Conservation (phyloP, 1,140 invertebrate species). For the Neodiprion lecontei region DNA sequence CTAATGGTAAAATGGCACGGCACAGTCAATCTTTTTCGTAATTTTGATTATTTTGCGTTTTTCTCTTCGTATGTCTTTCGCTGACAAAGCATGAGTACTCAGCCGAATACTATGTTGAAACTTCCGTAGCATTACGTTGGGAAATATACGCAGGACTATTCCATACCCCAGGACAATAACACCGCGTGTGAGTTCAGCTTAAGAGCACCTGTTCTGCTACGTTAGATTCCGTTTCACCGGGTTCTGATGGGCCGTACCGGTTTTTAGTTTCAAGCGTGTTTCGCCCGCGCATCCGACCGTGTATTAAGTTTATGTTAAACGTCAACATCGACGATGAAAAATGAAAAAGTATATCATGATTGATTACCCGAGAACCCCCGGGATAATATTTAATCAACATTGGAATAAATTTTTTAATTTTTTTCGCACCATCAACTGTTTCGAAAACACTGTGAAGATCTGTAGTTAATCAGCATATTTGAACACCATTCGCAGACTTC, state of each 20-base stretch:
- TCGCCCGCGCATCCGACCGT: background rate
- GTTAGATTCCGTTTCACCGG: slow-evolving; percentile 3
- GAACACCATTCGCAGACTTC: no score
- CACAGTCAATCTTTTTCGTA: no score
- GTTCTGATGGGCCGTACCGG: slow-evolving; percentile 4
- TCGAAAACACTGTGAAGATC: no score
- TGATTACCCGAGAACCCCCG: background rate
- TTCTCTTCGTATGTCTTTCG: no score
- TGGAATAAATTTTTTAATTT: no score
- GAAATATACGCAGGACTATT: background rate
- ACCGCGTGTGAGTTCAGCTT: background rate
- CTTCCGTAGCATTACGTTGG: background rate
- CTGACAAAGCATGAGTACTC: no score
- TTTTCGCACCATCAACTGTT: no score
- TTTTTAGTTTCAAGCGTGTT: slow-evolving; percentile 1
- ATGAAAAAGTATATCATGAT: background rate
- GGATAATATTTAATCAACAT: background rate
- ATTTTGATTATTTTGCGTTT: no score
- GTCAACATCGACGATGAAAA: background rate
- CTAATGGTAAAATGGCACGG: no score
- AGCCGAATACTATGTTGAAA: background rate
- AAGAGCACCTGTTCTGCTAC: background rate
- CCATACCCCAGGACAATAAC: background rate
- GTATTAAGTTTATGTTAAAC: background rate
- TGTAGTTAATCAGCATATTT: no score